A percentile compares a stretch with the other conserved stretches of the same genome.
Conservation (phyloP, 2,888 invertebrate species). For the Chymomyza procnemis region DNA sequence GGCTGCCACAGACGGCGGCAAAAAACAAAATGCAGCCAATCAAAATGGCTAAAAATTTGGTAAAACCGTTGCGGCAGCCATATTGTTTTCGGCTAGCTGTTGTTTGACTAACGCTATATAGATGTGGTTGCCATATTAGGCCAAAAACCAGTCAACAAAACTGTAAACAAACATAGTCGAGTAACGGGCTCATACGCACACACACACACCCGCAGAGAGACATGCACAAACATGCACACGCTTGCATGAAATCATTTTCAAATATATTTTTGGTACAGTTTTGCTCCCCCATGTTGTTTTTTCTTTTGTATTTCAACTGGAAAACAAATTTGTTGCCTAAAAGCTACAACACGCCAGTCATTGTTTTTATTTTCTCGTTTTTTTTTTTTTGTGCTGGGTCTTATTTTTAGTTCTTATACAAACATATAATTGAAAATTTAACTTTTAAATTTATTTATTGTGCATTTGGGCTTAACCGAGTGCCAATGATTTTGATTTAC, state of each 20-base stretch:
- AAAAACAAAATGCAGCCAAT: conserved; percentile 30
- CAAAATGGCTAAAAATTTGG: conserved; percentile 58
- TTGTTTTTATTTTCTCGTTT: background rate
- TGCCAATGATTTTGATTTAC: conserved; percentile 25
- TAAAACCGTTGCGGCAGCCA: conserved; percentile 35
- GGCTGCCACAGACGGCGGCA: background rate
- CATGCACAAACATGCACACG: conserved; percentile 1
- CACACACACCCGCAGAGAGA: background rate
- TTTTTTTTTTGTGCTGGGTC: too few relatives aligned
- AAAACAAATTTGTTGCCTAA: background rate
- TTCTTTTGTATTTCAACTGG: conserved; percentile 3
- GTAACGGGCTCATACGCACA: background rate
- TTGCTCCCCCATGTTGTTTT: conserved; percentile 24
- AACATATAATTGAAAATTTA: conserved; percentile 51
- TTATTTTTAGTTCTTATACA: background rate
- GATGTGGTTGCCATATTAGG: conserved; percentile 34
- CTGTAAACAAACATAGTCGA: conserved; percentile 17
- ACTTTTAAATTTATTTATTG: conserved; percentile 33
- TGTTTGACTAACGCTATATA: background rate
- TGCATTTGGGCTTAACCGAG: conserved; percentile 10
- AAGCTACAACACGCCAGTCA: background rate
- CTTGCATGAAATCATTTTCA: conserved; percentile 51
- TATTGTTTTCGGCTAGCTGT: background rate
- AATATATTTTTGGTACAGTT: conserved; percentile 41
- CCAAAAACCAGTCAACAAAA: conserved; percentile 49